Evolutionary conservation across 1,140 invertebrate species (phyloP).

Genomic region (Drosophila tani): DNA sequence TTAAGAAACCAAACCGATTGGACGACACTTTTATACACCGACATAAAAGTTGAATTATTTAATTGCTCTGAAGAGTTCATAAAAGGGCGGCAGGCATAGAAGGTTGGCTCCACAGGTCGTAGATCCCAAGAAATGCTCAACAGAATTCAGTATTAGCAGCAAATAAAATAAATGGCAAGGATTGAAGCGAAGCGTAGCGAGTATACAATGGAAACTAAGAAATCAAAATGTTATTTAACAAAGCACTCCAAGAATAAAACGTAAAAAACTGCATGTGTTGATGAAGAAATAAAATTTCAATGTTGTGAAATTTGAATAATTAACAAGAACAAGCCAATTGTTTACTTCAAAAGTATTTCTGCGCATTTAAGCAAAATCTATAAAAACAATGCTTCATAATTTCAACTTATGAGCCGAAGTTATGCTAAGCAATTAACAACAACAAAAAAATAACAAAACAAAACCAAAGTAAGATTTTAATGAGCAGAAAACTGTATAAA

Average conservation of each 20-base stretch:
- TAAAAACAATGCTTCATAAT: constrained; percentile 45
- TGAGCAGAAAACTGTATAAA: constrained; percentile 28
- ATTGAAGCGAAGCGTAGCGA: constrained; percentile 6
- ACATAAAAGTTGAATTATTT: constrained; percentile 25
- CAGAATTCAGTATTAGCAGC: constrained; percentile 37
- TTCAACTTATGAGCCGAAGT: constrained; percentile 46
- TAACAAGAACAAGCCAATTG: constrained; percentile 57
- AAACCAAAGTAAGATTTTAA: constrained; percentile 50
- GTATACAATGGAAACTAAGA: constrained; percentile 40
- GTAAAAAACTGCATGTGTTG: constrained; percentile 56
- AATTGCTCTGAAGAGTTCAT: constrained; percentile 46
- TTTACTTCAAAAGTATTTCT: constrained; percentile 83
- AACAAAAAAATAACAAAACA: constrained; percentile 30
- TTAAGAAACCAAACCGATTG: constrained; percentile 76
- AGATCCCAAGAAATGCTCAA: constrained; percentile 40
- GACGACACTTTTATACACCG: constrained; percentile 61
- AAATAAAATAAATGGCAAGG: constrained; percentile 1
- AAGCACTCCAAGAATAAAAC: constrained; percentile 46
- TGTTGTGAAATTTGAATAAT: constrained; percentile 54
- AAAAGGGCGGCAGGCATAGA: constrained; percentile 16
- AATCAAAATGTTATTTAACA: constrained; percentile 60
- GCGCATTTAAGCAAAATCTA: constrained; percentile 78
- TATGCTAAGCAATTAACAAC: constrained; percentile 45
- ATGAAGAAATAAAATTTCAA: constrained; percentile 66
- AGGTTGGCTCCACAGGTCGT: constrained; percentile 38